Conservation (phyloP, 2,797 vertebrate genomes). For the Ciconia nigra region DNA sequence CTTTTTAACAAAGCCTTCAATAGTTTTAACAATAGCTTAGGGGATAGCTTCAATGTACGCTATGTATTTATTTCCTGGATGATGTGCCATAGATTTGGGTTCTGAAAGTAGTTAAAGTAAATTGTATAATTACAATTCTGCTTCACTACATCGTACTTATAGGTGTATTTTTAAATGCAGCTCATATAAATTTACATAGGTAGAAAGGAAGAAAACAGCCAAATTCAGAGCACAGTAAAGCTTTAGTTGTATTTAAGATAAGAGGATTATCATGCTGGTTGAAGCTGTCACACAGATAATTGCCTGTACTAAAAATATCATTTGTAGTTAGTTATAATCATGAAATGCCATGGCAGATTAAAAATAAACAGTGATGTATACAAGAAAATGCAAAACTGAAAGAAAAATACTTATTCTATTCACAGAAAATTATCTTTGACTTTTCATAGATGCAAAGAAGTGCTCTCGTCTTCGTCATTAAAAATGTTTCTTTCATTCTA, state of each 20-base stretch:
- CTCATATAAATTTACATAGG: background rate
- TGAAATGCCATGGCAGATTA: background rate
- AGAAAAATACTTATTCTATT: background rate
- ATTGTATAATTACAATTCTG: background rate
- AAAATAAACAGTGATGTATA: background rate
- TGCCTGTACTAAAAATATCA: constrained; percentile 28
- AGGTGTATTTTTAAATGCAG: background rate
- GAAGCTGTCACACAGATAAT: constrained; percentile 31
- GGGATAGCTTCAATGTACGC: background rate
- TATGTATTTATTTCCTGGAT: background rate
- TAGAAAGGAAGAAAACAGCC: background rate
- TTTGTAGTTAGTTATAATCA: background rate
- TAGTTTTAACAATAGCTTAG: background rate
- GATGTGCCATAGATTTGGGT: background rate
- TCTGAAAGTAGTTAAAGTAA: background rate
- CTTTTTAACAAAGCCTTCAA: background rate
- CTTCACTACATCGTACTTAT: background rate
- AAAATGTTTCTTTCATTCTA: background rate
- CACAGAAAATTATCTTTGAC: background rate
- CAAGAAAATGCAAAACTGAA: background rate
- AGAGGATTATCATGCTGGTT: background rate
- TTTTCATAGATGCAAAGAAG: background rate
- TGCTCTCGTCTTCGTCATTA: background rate
- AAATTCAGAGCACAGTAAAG: background rate
- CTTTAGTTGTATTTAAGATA: constrained; percentile 1